Percentiles rank a stretch among this genome's conserved stretches.
Evolutionary conservation across 2,113 vertebrate genomes (phyloP).

Genomic region (Ciconia stormi): DNA sequence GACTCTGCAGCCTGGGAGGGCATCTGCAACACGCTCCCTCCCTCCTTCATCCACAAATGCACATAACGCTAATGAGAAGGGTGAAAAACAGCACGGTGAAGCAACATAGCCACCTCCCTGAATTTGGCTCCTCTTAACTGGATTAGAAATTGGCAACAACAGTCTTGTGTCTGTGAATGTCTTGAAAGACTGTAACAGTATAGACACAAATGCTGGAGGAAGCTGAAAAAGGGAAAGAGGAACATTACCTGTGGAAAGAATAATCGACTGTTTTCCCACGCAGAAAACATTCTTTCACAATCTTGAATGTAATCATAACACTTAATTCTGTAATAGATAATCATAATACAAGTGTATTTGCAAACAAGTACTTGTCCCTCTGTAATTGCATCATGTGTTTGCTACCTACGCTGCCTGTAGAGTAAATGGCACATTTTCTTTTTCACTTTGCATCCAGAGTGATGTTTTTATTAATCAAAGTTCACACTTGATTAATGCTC

Average conservation of each 20-base stretch:
- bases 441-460: background rate
- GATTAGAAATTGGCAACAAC: background rate
- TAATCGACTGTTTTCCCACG: background rate
- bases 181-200: background rate
- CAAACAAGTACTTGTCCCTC: background rate
- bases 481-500: conserved; percentile 26
- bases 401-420: background rate
- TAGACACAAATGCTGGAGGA: background rate
- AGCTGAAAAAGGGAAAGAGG: background rate
- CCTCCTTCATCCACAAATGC: background rate
- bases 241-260: background rate
- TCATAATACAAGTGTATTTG: background rate
- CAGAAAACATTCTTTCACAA: background rate
- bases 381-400: background rate
- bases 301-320: background rate
- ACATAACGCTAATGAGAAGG: background rate
- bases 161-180: background rate
- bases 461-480: conserved; percentile 22
- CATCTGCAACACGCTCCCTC: background rate
- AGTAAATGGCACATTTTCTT: background rate
- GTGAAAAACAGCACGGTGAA: background rate
- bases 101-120: background rate
- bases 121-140: background rate
- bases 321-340: background rate
- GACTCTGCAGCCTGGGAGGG: background rate